These are phyloP conservation scores for Platorchestia sp. DNA, from an alignment of 1,140 invertebrate genomes.

Conservation along the genomic window DNA sequence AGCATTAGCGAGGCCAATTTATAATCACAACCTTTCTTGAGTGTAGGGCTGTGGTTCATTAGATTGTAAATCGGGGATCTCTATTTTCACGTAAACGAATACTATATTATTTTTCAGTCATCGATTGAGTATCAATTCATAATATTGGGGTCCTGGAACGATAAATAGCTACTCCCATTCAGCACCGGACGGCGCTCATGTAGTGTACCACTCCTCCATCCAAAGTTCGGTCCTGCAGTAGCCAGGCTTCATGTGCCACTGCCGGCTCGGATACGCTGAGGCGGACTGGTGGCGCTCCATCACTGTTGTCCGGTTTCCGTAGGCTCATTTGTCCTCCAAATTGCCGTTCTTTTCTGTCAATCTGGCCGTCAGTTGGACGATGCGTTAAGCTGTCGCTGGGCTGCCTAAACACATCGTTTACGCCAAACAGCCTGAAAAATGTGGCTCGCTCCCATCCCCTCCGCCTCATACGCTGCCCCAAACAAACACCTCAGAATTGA, in stretches of 20 bases:
- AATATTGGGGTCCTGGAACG: neutral
- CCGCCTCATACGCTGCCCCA: neutral
- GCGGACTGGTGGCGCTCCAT: neutral
- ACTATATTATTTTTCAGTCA: neutral
- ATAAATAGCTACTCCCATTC: neutral
- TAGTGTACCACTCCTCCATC: neutral
- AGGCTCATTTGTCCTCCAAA: slow-evolving; percentile 27
- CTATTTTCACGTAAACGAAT: neutral
- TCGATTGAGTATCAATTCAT: neutral
- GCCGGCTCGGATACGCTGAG: neutral
- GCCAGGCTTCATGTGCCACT: neutral
- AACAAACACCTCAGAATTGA: neutral
- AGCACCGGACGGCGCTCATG: neutral
- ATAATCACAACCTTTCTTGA: neutral
- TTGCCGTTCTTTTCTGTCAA: slow-evolving; percentile 53
- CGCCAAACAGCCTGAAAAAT: slow-evolving; percentile 34
- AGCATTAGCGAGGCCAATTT: neutral
- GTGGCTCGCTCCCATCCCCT: neutral
- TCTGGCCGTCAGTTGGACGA: slow-evolving; percentile 31
- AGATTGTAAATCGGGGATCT: neutral
- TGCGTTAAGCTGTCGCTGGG: slow-evolving; percentile 46
- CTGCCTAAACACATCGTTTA: slow-evolving; percentile 45
- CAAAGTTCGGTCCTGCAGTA: neutral
- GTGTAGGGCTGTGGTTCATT: neutral
- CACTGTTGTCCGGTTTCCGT: slow-evolving; percentile 33